Conservation (phyloP, 2,888 invertebrate species). For the Nasonovia ribisnigri region DNA sequence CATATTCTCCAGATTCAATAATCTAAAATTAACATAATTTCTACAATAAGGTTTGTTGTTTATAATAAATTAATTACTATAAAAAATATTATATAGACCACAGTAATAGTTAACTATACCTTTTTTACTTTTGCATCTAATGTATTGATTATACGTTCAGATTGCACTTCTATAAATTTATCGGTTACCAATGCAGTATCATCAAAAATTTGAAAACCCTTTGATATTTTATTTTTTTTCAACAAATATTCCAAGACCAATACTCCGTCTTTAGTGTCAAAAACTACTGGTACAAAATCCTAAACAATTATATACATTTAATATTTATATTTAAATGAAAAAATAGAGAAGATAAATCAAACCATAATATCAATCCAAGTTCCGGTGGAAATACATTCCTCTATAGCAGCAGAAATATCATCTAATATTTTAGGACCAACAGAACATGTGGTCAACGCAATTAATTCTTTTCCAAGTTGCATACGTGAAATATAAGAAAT, state of each 20-base stretch:
- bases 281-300: constrained; percentile 84
- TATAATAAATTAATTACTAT: constrained; percentile 4
- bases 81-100: not conserved
- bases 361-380: constrained; percentile 82
- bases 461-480: constrained; percentile 79
- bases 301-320: constrained; percentile 70
- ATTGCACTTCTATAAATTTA: constrained; percentile 75
- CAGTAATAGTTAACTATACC: constrained; percentile 66
- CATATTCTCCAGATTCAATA: constrained; percentile 62
- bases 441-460: constrained; percentile 83
- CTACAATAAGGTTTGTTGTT: not conserved
- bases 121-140: constrained; percentile 73
- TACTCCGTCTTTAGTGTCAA: constrained; percentile 82
- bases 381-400: constrained; percentile 85
- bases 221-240: constrained; percentile 74
- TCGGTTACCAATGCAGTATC: constrained; percentile 74
- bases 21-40: constrained; percentile 28
- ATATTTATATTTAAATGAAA: not conserved
- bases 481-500: constrained; percentile 85
- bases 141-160: constrained; percentile 70
- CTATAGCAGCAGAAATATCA: constrained; percentile 82
- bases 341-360: not conserved
- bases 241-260: constrained; percentile 78
- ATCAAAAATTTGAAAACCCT: constrained; percentile 72
- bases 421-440: constrained; percentile 76